Conservation (phyloP, 2,888 invertebrate species). For the Frankliniella fusca region DNA sequence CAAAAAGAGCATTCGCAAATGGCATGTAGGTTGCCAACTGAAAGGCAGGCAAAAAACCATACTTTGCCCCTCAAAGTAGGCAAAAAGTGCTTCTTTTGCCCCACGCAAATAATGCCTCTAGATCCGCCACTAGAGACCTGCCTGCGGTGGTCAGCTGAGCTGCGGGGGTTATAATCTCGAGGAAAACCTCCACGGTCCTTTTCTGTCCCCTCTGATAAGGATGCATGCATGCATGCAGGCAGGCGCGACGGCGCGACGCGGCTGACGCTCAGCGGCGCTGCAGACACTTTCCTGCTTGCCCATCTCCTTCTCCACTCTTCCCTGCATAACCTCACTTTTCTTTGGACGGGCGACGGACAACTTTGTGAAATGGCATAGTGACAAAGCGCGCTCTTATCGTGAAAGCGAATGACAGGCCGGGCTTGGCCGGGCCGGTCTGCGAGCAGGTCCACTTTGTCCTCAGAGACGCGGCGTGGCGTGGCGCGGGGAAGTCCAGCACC, state of each 20-base stretch:
- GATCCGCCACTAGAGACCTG: too few species aligned
- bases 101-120: too few species aligned
- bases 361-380: background rate
- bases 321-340: background rate
- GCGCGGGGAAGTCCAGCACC: background rate
- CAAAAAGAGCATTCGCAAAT: too few species aligned
- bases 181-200: background rate
- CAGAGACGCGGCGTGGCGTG: background rate
- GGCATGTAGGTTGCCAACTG: too few species aligned
- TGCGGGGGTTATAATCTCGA: too few species aligned
- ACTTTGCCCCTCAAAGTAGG: too few species aligned
- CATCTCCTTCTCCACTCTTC: background rate
- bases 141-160: too few species aligned
- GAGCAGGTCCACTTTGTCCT: background rate
- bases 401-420: conserved; percentile 14
- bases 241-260: too few species aligned
- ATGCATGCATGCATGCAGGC: background rate
- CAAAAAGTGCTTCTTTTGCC: too few species aligned
- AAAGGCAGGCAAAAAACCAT: too few species aligned
- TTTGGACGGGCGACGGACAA: background rate
- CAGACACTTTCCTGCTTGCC: background rate
- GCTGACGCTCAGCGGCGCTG: background rate
- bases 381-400: conserved; percentile 17
- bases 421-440: background rate
- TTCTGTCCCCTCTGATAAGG: background rate